A percentile compares a stretch with the other conserved stretches of the same genome.
These are phyloP conservation scores for Melieria omissa DNA, from an alignment of 2,888 invertebrate species.

Conservation along the genomic window DNA sequence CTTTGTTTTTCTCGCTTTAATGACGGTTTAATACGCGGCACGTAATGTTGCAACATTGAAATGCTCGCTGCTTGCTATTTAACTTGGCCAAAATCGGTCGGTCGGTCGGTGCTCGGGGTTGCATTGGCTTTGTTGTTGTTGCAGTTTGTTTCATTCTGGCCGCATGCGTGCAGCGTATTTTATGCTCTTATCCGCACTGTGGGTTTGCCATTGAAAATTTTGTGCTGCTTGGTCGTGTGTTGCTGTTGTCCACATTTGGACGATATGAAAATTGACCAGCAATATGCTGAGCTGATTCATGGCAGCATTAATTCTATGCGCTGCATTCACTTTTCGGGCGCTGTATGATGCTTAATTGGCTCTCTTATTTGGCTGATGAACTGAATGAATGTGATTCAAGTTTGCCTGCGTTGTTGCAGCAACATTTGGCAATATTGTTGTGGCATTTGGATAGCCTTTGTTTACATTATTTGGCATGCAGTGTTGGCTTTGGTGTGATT, in stretches of 20 bases:
- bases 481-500: too few relatives aligned
- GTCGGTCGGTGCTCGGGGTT: neutral
- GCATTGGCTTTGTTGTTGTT: neutral
- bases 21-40: neutral
- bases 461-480: too few relatives aligned
- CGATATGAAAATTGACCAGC: constrained; percentile 10
- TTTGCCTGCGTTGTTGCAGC: too few relatives aligned
- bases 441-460: too few relatives aligned
- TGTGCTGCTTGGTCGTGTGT: constrained; percentile 4
- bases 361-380: too few relatives aligned
- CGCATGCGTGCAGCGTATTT: neutral
- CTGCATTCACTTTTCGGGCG: too few relatives aligned
- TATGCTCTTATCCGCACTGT: constrained; percentile 3
- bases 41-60: constrained; percentile 26
- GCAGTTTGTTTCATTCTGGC: constrained; percentile 3
- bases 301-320: too few relatives aligned
- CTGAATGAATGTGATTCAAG: too few relatives aligned
- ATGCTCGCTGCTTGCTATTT: constrained; percentile 15
- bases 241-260: constrained; percentile 12
- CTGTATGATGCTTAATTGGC: too few relatives aligned
- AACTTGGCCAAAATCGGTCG: neutral
- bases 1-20: neutral
- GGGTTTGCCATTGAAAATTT: constrained; percentile 16
- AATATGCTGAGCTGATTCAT: too few relatives aligned
- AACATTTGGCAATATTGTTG: too few relatives aligned